Percentiles rank a stretch among this genome's conserved stretches.
These are phyloP conservation scores for Crepidodera aurea DNA, from an alignment of 2,888 invertebrate genomes.

Conservation along the genomic window DNA sequence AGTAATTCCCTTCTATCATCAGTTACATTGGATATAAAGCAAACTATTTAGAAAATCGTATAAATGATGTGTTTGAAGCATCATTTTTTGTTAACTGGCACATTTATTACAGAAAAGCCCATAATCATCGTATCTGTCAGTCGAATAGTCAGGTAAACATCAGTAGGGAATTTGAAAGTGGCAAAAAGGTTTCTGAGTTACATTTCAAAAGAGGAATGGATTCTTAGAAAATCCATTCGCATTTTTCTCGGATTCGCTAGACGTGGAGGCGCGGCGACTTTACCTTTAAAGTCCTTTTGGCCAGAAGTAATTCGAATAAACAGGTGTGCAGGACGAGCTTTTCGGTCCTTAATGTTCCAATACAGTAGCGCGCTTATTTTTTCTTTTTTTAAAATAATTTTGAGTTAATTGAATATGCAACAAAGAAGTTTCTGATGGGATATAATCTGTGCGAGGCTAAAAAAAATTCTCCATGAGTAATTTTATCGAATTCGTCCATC, in stretches of 20 bases:
- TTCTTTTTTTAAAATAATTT: no score
- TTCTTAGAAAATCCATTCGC: slow-evolving; percentile 53
- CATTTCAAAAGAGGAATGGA: slow-evolving; percentile 28
- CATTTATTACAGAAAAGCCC: background rate
- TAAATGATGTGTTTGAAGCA: no score
- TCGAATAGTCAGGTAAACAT: slow-evolving; percentile 28
- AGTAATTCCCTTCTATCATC: no score
- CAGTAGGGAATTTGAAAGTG: slow-evolving; percentile 25
- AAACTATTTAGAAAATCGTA: no score
- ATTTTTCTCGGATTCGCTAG: slow-evolving; percentile 52
- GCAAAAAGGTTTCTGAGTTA: slow-evolving; percentile 18
- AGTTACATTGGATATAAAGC: no score
- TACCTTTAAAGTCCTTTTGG: slow-evolving; percentile 31
- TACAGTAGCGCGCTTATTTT: slow-evolving; percentile 9
- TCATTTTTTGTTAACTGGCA: no score
- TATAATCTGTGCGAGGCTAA: no score
- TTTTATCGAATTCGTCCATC: no score
- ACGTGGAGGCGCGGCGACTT: slow-evolving; percentile 50
- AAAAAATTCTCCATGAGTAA: no score
- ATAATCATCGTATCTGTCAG: background rate
- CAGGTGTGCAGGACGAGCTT: slow-evolving; percentile 34
- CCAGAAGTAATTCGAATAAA: slow-evolving; percentile 39
- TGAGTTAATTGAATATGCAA: no score
- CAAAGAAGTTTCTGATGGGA: no score
- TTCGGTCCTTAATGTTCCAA: slow-evolving; percentile 4